Base-by-base conservation (phyloP, 2,113 vertebrate species). In the Eudorcas thomsonii region DNA sequence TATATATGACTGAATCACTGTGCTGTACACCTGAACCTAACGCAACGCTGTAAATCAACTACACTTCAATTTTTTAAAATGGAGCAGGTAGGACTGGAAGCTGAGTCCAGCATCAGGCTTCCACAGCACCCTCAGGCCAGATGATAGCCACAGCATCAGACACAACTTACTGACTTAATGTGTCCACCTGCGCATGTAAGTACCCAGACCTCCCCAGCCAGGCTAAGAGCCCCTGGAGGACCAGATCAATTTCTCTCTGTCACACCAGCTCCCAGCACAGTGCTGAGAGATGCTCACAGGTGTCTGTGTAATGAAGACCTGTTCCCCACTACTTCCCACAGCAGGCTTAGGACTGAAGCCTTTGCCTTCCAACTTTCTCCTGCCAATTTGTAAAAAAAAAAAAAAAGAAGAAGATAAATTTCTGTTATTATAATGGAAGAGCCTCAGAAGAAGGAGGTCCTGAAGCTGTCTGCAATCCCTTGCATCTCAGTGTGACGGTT, bases 391-490 rank as follows among this genome's bases (percentile, higher is more conserved):
- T n/a, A n/a, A 52, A 78, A 84, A 77, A 50, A 77, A 39, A 74
- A 74, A 43, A 74, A 39, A 33, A 19, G 33, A 59, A 54, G 57
- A 62, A 88, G n/a, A 57, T 39, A 43, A 80, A 64, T 87, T 50
- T 77, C 64, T 94, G 43, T 50, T 7, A 12, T 50, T 36, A 33
- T 8, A 62, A 52, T 25, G 45, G 6, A 50, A 62, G 52, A 59
- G 45, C 4, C 85, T 39, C 30, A 2, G 57, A 36, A 33, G 48
- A 52, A n/a, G 83, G 43, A 78, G 16, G 26, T 14, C 39, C 21
- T 0, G 5, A 39, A 39, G 55, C 17, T 52, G 33, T 30, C 7
- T 39, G 9, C 52, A 5, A 2, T 16, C 25, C 17, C 12, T 16
- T 39, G 33, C 15, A 17, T 43, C n/a, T 64, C 45, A 87, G 1